Evolutionary conservation across 2,113 vertebrate genomes (phyloP).

Genomic region (Ageneiosus marmoratus): DNA sequence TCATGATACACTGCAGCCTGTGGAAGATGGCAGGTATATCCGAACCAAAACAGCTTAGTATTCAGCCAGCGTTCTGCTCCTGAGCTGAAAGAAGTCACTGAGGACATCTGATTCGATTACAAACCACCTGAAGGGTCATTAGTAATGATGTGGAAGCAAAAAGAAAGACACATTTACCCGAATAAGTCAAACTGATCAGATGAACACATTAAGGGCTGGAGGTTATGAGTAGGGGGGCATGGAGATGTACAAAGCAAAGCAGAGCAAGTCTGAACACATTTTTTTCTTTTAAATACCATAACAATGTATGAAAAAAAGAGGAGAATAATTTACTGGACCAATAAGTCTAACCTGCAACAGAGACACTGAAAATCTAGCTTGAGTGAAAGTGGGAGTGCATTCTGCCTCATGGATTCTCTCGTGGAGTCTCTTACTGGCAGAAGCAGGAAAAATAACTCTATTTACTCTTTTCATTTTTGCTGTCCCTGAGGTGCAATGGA

Average conservation of each 20-base stretch:
- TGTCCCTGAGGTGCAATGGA: constrained; percentile 46
- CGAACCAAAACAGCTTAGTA: not conserved
- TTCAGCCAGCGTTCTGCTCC: not conserved
- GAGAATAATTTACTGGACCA: not conserved
- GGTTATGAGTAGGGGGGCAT: no score
- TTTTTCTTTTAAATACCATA: not conserved
- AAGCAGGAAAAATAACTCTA: constrained; percentile 54
- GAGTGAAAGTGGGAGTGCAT: not conserved
- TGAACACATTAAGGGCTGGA: not conserved
- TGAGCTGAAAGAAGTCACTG: constrained; percentile 18
- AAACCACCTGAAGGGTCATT: not conserved
- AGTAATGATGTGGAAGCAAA: constrained; percentile 15
- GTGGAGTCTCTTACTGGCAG: constrained; percentile 22
- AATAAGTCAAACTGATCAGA: constrained; percentile 28
- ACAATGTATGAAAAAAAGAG: not conserved
- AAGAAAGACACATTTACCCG: constrained; percentile 19
- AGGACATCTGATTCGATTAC: constrained; percentile 10
- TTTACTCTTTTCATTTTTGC: constrained; percentile 57
- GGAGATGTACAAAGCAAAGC: not conserved
- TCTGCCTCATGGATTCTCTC: not conserved
- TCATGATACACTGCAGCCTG: not conserved
- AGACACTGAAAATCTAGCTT: not conserved
- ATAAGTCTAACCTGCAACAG: not conserved
- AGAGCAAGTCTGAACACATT: constrained; percentile 22
- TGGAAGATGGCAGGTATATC: not conserved